Conservation (phyloP, 2,797 vertebrate species). For the Megalops cyprinoides region DNA sequence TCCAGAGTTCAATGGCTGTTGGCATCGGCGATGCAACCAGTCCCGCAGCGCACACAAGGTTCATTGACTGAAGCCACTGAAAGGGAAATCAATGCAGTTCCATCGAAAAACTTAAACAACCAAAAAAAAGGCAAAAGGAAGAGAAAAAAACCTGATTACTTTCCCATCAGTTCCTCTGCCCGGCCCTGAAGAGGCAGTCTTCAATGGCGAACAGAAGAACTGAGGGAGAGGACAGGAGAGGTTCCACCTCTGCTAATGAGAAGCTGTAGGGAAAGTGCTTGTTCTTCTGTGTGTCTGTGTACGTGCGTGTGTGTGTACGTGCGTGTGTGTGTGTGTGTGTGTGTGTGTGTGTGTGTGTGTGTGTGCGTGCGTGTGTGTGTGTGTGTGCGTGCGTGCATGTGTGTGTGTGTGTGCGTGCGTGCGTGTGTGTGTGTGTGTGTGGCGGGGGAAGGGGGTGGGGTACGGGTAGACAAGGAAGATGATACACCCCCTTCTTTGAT, state of each 20-base stretch:
- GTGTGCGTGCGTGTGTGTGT: too few relatives aligned
- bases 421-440: too few relatives aligned
- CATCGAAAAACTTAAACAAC: constrained; percentile 47
- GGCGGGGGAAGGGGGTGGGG: too few relatives aligned
- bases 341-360: too few relatives aligned
- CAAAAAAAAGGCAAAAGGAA: constrained; percentile 34
- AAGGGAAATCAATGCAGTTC: constrained; percentile 58
- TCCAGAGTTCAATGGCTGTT: constrained; percentile 52
- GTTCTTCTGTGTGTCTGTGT: background rate
- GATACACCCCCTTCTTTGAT: background rate
- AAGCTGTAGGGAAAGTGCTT: background rate
- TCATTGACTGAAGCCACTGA: constrained; percentile 58
- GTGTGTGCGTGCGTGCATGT: too few relatives aligned
- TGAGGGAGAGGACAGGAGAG: background rate
- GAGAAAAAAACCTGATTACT: constrained; percentile 19
- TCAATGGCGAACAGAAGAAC: background rate
- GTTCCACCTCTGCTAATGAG: background rate
- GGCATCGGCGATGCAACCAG: constrained; percentile 54
- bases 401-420: too few relatives aligned
- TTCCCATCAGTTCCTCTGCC: background rate
- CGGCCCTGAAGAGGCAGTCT: background rate
- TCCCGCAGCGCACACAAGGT: constrained; percentile 46
- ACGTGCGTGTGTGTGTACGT: too few relatives aligned
- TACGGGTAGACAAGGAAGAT: background rate
- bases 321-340: too few relatives aligned